Evolutionary conservation across 2,888 invertebrate species (phyloP), one percentile per base, ranked within the genome.

Genomic region (Hofmannophila pseudospretella): DNA sequence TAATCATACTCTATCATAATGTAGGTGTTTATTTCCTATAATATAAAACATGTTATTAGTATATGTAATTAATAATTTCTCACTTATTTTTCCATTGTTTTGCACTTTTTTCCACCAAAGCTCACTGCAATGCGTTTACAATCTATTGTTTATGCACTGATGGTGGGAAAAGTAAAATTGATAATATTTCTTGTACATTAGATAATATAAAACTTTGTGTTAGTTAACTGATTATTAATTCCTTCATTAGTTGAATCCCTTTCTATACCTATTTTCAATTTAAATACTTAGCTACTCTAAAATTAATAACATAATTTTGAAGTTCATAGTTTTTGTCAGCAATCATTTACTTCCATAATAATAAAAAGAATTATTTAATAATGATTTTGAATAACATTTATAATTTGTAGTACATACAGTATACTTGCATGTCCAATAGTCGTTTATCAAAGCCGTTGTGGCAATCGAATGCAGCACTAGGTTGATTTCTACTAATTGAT

Each of bases 1-100:
- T 58, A 61, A 63, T 63, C 53, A 58, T 39, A 50, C 52, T 38
- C 45, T 44, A 48, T 45, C n/a, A 23, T 54, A 54, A 55, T 58
- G 56, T 53, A 53, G 53, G 49, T 47, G 51, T 61, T 56, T 51
- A 51, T 65, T 58, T 61, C 52, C 53, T 53, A 39, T 35, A 41
- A 38, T 37, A 44, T 44, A 45, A 53, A 49, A 38, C 39, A 28
- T 55, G 43, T 55, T 49, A 49, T 55, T 57, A 55, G 42, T 44
- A 12, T 7, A 10, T 12, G 10, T 27, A 23, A 23, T 23, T 23
- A 23, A n/a, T 27, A n/a, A 11, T 12, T 23, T 9, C 23, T 23
- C 11, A 26, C 8, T 26, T 47, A 44, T 36, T 32, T 27, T 32
- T 36, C 7, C 19, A 32, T 26, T 14, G 32, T 27, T 28, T 13